Evolutionary conservation across 2,113 vertebrate genomes (phyloP), one percentile per base, ranked within the genome.

Genomic region (Gobio gobio): DNA sequence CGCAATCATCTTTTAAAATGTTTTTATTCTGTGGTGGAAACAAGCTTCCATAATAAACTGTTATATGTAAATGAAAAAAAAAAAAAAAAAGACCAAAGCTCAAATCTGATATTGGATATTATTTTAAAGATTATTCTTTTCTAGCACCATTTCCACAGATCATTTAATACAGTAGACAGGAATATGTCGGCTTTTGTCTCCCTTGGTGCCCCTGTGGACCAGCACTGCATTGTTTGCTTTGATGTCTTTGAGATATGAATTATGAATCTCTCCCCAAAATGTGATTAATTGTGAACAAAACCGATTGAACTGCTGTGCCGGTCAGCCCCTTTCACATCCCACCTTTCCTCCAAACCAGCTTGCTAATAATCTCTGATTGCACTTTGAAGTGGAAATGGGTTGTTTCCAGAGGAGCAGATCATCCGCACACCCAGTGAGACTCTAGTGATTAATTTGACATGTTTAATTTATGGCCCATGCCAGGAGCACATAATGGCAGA

Each of bases 311-410:
- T 59, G 24, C 61, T 33, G 26, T 14, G n/a, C 47, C 5, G 56
- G 58, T 66, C 59, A 49, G 24, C 59, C 63, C 29, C 74, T 56
- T 16, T 45, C 78, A 79, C 36, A 45, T 59, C 36, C 78, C 56
- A 63, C 56, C 78, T 63, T 79, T 24, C 78, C 78, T 63, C 22
- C 58, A 63, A 43, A 79, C 83, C 76, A 51, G 24, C 24, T 59
- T 7, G 59, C 59, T 78, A 78, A 84, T 84, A 64, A 68, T 63
- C 72, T 54, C 74, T 78, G 74, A 84, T 84, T 84, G 74, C 45
- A 16, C 74, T 78, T 78, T 85, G 74, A 85, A 78, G 61, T 66
- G 59, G 59, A 85, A 68, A 54, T 59, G 59, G 33, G 24, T 54
- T 40, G 51, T 54, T 77, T 78, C 45, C n/a, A 77, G 26, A 26